Evolutionary conservation across 2,888 invertebrate genomes (phyloP), one percentile per base, ranked within the genome.

Genomic region (Eupeodes latifasciatus): DNA sequence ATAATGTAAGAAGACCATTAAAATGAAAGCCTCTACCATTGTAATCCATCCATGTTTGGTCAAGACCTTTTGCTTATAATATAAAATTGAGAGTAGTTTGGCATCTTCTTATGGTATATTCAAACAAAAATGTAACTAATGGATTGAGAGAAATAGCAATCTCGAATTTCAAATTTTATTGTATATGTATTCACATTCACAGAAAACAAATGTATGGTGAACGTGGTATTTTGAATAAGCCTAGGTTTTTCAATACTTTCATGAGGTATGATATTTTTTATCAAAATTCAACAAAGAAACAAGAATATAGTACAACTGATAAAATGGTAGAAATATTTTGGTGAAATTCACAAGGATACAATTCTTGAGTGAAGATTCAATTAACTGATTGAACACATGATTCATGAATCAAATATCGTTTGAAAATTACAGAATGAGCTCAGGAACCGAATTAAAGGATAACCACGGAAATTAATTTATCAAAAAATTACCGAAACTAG

Each of bases 111-210:
- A 2, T 40, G 40, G 9, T 27, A 59, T 12, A 34, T 1, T 27
- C 7, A 55, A 55, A 55, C 10, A 34, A 55, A 71, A 71, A 44
- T 40, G 40, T 19, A 27, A 7, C 55, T 71, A 71, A 71, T 71
- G 71, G 71, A 71, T 55, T 55, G 71, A 55, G 3, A 27, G 59
- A 40, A 27, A 69, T 40, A 57, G 19, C 7, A 67, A 79, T 74
- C 61, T 75, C 77, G 47, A 81, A 34, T 82, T 86, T 79, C 75
- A 75, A 79, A 79, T 71, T 64, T 76, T 75, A 78, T 79, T 59
- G 36, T 34, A 47, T 1, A 27, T 27, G 27, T 27, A 11, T 47
- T 44, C 57, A 14, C 36, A 47, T 44, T 51, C 44, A 55, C 16
- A 16, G 40, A 57, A 69, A 62, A 51, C 3, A 27, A 27, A 27